These are phyloP conservation scores for Biston stratarius DNA, from an alignment of 2,888 invertebrate species.

Conservation along the genomic window DNA sequence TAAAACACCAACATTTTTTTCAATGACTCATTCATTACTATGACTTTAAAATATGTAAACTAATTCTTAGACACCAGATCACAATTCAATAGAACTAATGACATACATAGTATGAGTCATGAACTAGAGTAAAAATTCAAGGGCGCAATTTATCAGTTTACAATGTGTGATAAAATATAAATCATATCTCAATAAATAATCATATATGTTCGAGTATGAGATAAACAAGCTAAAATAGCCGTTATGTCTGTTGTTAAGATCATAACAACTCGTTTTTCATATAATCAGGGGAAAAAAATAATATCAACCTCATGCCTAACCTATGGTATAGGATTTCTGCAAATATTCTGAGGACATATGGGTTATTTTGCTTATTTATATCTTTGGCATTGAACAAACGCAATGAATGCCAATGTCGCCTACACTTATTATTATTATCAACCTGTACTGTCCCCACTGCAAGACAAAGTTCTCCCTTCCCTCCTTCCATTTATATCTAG, in stretches of 20 bases:
- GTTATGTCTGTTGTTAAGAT: neutral
- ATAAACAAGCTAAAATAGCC: neutral
- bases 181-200: neutral
- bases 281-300: too few species aligned
- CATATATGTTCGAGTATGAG: neutral
- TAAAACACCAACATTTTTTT: constrained; percentile 4
- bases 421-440: too few species aligned
- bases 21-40: constrained; percentile 19
- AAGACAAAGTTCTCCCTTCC: too few species aligned
- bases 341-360: too few species aligned
- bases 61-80: constrained; percentile 11
- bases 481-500: too few species aligned
- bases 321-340: neutral
- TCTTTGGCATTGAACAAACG: too few species aligned
- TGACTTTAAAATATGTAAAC: constrained; percentile 3
- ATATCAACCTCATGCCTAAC: too few species aligned
- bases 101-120: constrained; percentile 4
- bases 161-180: neutral
- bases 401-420: too few species aligned
- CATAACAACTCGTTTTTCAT: too few species aligned
- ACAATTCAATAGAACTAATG: constrained; percentile 11
- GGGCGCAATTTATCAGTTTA: constrained; percentile 2
- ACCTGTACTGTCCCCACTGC: too few species aligned
- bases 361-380: too few species aligned
- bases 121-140: neutral